Evolutionary conservation across 2,113 vertebrate genomes (phyloP), one percentile per base, ranked within the genome.

Genomic region (Xiphophorus couchianus): DNA sequence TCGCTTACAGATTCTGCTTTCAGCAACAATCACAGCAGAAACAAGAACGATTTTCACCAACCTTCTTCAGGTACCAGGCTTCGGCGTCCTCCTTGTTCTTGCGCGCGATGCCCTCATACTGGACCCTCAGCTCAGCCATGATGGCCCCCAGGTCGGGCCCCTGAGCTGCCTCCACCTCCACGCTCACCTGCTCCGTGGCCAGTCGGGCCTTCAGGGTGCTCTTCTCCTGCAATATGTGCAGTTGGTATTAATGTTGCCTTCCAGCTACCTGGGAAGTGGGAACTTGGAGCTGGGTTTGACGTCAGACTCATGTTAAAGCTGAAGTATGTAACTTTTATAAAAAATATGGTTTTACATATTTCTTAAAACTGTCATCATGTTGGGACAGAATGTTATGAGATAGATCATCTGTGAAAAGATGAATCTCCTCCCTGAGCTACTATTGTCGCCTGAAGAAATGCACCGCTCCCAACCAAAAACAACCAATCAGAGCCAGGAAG

Each of bases 1-100:
- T 14, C 9, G 17, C 62, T 0, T 37, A 0, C 62, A 15, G 39
- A 54, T 2, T 31, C 4, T 28, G 11, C 27, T 19, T 28, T 29
- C 35, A 22, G 15, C 13, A 27, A 42, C n/a, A 39, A 33, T 31
- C 3, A 22, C 6, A 5, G n/a, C 3, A 31, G 58, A 13, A 42
- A 35, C 1, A 15, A 25, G n/a, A 22, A 11, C 0, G 27, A 39
- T 63, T 39, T 0, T 19, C 10, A 44, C 42, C 66, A 54, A 95
- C 95, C 95, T 96, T 95, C 83, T 92, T 94, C 10, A 94, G 85
- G 83, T 94, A 96, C 93, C 95, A 95, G 71, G 88, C 35, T 72
- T 96, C 94, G 0, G 95, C 87, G 1, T 96, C 95, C 58, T 95
- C 95, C 78, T 95, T 95, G 91, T 95, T 96, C 80, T 95, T 95